Evolutionary conservation across 2,797 vertebrate species (phyloP).

Genomic region (Odontamblyopus lacepedii): DNA sequence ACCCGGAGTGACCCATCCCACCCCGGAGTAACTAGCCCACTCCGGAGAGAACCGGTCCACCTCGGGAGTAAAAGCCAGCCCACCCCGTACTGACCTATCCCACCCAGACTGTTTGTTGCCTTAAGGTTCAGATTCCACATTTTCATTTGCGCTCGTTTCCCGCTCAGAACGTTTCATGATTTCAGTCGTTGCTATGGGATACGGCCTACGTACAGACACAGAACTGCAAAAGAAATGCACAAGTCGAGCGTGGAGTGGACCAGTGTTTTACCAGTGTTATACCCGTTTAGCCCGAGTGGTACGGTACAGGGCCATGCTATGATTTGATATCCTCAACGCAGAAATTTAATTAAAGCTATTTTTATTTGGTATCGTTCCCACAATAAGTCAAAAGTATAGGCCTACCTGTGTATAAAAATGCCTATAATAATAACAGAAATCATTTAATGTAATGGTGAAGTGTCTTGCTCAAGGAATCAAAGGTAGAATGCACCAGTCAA

Average conservation of each 20-base stretch:
- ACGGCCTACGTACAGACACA: neutral
- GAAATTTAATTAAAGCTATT: neutral
- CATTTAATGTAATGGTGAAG: too few species aligned
- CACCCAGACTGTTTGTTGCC: conserved; percentile 54
- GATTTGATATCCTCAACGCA: neutral
- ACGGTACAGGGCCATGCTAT: neutral
- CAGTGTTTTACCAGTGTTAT: conserved; percentile 31
- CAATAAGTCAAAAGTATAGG: too few species aligned
- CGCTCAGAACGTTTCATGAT: conserved; percentile 64
- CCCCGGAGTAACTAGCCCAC: neutral
- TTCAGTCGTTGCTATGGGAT: conserved; percentile 18
- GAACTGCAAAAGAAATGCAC: conserved; percentile 6
- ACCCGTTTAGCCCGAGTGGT: conserved; percentile 6
- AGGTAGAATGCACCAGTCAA: too few species aligned
- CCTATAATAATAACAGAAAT: too few species aligned
- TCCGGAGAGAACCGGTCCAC: neutral
- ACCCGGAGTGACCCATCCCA: too few species aligned
- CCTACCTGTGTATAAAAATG: too few species aligned
- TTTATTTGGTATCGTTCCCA: too few species aligned
- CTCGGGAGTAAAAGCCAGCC: neutral
- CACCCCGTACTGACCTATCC: neutral
- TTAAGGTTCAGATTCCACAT: conserved; percentile 45
- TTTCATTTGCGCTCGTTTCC: neutral
- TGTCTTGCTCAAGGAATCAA: neutral
- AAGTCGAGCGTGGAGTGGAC: conserved; percentile 1